A percentile compares a stretch with the other conserved stretches of the same genome.
Conservation (phyloP, 2,113 vertebrate genomes). For the Delphinus delphis region DNA sequence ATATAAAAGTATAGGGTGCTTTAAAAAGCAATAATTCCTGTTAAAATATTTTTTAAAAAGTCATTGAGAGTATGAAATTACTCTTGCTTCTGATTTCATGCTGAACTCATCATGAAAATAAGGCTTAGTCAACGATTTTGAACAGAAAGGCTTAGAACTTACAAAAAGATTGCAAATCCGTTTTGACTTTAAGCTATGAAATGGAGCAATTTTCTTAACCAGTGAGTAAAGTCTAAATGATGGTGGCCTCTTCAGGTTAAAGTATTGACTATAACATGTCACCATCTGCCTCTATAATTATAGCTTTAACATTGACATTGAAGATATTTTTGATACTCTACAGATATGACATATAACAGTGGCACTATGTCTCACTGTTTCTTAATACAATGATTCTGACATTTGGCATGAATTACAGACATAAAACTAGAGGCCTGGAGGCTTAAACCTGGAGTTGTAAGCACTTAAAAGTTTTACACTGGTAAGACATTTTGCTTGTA, state of each 20-base stretch:
- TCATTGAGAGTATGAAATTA: not conserved
- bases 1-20: not conserved
- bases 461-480: not conserved
- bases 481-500: not conserved
- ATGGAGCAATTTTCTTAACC: slow-evolving; percentile 22
- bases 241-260: not conserved
- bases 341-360: not conserved
- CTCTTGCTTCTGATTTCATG: slow-evolving; percentile 28
- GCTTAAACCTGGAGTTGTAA: not conserved
- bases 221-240: not conserved
- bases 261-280: not conserved
- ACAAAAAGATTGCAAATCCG: not conserved
- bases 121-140: slow-evolving; percentile 31
- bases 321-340: slow-evolving; percentile 14
- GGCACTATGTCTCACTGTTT: not conserved
- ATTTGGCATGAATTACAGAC: slow-evolving; percentile 23
- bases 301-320: not conserved
- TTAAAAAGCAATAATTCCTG: slow-evolving; percentile 26
- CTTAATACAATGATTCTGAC: slow-evolving; percentile 8
- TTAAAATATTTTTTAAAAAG: not conserved
- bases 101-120: slow-evolving; percentile 32
- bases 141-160: slow-evolving; percentile 34
- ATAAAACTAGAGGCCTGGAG: not conserved
- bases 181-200: slow-evolving; percentile 15
- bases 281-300: slow-evolving; percentile 15